Evolutionary conservation across 2,888 invertebrate genomes (phyloP), one percentile per base, ranked within the genome.

Genomic region (Dinocampus coccinellae): DNA sequence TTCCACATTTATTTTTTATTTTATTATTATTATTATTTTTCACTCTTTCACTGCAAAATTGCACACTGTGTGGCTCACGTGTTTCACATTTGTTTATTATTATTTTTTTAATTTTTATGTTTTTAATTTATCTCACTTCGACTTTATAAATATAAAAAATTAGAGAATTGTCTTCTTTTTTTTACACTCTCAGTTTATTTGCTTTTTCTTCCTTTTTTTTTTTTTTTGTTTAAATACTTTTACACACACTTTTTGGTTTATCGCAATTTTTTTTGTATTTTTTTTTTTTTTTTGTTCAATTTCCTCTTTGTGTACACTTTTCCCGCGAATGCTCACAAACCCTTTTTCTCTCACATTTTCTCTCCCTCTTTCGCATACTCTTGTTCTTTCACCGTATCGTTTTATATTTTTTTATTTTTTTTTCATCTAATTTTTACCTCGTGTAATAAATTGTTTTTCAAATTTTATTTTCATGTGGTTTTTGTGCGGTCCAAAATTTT

Each of bases 401-500:
- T 47, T 16, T 47, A 6, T 6, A 29, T 29, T 47, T 2, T 47
- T 20, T 3, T 0, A 1, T 4, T 20, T 20, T n/a, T 3, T 20
- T 20, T 3, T 47, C 7, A 9, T 36, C 16, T 7, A 47, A 47
- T 2, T 1, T 47, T 47, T 20, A 1, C 16, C 20, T 4, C 47
- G 47, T n/a, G 16, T 16, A 47, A 6, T 16, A 7, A 47, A 47
- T 39, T 29, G 20, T n/a, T n/a, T 58, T 29, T 7, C 7, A 29
- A 9, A 16, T n/a, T 58, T 70, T 64, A 9, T 67, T 64, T 76
- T 76, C 63, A 64, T 75, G 7, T 77, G 73, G 73, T 72, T 70
- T 70, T 82, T 82, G 81, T 82, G 79, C 81, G 80, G 75, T 82
- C 81, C 75, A 80, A 79, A 83, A 82, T 81, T 81, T 79, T 78